Evolutionary conservation across 2,888 invertebrate species (phyloP).

Genomic region (Empis livida): DNA sequence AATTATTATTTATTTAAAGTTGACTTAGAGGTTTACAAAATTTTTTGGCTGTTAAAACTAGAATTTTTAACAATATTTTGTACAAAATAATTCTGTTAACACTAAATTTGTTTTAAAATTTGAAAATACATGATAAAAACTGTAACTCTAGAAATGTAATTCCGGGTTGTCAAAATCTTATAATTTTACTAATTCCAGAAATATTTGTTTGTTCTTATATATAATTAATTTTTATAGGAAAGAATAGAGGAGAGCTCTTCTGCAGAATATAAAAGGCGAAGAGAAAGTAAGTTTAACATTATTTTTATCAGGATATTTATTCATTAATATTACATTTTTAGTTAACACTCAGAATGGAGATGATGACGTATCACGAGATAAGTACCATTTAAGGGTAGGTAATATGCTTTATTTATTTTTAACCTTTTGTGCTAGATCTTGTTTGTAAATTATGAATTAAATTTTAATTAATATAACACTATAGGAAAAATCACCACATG

Average conservation of each 20-base stretch:
- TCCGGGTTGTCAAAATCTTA: too few species aligned
- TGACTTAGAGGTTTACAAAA: too few species aligned
- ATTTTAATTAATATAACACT: conserved; percentile 10
- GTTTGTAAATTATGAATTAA: too few species aligned
- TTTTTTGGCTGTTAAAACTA: too few species aligned
- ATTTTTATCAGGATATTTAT: neutral
- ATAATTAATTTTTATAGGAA: conserved; percentile 41
- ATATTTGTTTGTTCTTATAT: neutral
- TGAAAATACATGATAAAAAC: too few species aligned
- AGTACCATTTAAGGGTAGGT: conserved; percentile 62
- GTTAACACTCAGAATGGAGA: conserved; percentile 36
- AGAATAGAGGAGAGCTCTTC: conserved; percentile 55
- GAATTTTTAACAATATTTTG: too few species aligned
- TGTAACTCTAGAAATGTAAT: too few species aligned
- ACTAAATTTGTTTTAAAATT: too few species aligned
- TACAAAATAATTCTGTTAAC: too few species aligned
- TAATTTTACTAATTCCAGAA: neutral
- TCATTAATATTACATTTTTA: neutral
- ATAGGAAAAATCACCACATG: conserved; percentile 70
- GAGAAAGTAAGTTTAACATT: conserved; percentile 48
- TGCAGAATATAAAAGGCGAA: conserved; percentile 61
- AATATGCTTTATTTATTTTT: conserved; percentile 4
- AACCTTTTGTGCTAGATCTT: too few species aligned
- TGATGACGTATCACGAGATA: conserved; percentile 53
- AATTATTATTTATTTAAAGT: too few species aligned